Evolutionary conservation across 1,140 invertebrate genomes (phyloP).

Genomic region (Leptinotarsa texana): DNA sequence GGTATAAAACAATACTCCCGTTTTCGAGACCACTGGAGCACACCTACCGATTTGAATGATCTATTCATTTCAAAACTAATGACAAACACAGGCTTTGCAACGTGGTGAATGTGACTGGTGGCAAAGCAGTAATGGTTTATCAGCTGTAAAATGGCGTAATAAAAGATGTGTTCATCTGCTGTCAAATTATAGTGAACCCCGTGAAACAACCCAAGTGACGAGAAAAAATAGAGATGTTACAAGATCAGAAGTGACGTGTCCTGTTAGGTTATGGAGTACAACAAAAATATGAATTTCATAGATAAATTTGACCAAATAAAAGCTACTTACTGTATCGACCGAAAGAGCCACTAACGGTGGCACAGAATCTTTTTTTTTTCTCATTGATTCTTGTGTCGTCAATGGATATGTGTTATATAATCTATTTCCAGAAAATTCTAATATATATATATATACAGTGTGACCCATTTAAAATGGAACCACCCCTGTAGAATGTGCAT

Average conservation of each 20-base stretch:
- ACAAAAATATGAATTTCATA: slow-evolving; percentile 7
- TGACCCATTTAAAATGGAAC: no score
- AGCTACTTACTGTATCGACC: background rate
- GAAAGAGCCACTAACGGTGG: slow-evolving; percentile 6
- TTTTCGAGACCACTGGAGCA: no score
- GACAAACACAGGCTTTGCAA: background rate
- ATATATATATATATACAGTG: no score
- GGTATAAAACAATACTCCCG: no score
- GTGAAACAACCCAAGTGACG: slow-evolving; percentile 1
- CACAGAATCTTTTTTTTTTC: slow-evolving; percentile 20
- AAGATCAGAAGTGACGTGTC: background rate
- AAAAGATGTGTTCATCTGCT: background rate
- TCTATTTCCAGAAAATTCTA: no score
- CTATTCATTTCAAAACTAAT: no score
- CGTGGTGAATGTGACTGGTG: slow-evolving; percentile 5
- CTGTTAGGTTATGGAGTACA: background rate
- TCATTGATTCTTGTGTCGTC: slow-evolving; percentile 20
- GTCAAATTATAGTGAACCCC: background rate
- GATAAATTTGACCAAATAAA: background rate
- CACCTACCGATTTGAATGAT: no score
- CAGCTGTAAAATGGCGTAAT: slow-evolving; percentile 5
- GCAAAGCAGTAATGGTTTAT: slow-evolving; percentile 7
- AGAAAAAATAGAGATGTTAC: background rate
- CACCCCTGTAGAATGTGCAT: no score
- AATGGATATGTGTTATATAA: no score